Percentiles rank a stretch among this genome's conserved stretches.
Conservation (phyloP, 2,797 vertebrate genomes). For the Cossypha niveicapilla region DNA sequence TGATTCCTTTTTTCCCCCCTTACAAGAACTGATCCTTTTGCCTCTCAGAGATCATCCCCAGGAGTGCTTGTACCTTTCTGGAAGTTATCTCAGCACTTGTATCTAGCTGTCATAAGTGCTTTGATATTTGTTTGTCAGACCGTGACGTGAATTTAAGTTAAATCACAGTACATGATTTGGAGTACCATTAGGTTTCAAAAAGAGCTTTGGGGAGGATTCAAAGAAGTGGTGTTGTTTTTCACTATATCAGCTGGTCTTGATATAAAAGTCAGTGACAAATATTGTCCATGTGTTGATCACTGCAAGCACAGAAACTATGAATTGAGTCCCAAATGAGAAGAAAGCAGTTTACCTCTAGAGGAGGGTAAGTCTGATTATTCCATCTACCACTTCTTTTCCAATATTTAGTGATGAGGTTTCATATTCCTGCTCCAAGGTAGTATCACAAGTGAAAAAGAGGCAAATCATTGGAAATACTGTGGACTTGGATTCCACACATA, state of each 20-base stretch:
- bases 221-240: not conserved
- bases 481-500: not conserved
- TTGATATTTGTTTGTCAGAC: not conserved
- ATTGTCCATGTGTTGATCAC: not conserved
- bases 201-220: not conserved
- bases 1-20: not conserved
- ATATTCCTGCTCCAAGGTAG: not conserved
- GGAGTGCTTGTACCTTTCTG: not conserved
- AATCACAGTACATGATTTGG: not conserved
- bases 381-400: not conserved
- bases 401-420: not conserved
- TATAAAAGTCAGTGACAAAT: not conserved
- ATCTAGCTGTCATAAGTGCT: not conserved
- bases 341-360: not conserved
- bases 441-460: not conserved
- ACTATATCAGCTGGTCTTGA: not conserved
- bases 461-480: not conserved
- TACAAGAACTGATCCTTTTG: not conserved
- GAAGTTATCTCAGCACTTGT: not conserved
- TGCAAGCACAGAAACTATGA: not conserved
- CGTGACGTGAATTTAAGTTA: not conserved
- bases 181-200: not conserved
- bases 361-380: not conserved
- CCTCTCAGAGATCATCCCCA: not conserved
- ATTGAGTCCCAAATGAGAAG: not conserved